Percentiles rank a stretch among this genome's conserved stretches.
Evolutionary conservation across 2,113 vertebrate genomes (phyloP).

Genomic region (Vireo altiloquus): DNA sequence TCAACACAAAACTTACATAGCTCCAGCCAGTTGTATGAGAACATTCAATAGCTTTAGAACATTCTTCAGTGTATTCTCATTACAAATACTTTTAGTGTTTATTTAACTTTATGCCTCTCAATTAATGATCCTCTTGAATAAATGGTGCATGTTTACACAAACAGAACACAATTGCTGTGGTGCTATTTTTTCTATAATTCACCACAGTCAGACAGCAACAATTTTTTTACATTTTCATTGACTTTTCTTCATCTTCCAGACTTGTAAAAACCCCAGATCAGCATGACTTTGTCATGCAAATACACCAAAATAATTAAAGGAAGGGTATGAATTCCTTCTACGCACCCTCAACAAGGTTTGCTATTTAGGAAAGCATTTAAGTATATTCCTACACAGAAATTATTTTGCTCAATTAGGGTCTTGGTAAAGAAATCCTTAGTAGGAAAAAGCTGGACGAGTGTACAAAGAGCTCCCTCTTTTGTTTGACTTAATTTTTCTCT

Average conservation of each 20-base stretch:
- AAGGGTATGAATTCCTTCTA: neutral
- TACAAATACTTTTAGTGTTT: neutral
- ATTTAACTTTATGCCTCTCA: neutral
- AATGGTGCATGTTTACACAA: neutral
- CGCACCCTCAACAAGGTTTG: neutral
- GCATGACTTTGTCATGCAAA: neutral
- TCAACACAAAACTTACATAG: neutral
- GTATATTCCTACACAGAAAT: neutral
- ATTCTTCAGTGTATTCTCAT: neutral
- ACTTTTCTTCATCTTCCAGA: neutral
- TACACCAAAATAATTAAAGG: neutral
- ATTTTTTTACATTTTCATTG: neutral
- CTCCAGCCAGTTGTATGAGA: neutral
- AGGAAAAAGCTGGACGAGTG: neutral
- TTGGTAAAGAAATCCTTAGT: neutral
- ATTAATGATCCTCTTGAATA: neutral
- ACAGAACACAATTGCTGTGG: neutral
- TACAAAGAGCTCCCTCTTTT: conserved; percentile 11
- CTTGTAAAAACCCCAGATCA: neutral
- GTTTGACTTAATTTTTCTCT: neutral
- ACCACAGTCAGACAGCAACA: neutral
- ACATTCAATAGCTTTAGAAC: neutral
- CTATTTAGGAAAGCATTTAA: neutral
- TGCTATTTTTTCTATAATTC: neutral
- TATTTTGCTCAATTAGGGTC: neutral